Conservation (phyloP, 2,888 invertebrate genomes). For the Calameuta idolon region DNA sequence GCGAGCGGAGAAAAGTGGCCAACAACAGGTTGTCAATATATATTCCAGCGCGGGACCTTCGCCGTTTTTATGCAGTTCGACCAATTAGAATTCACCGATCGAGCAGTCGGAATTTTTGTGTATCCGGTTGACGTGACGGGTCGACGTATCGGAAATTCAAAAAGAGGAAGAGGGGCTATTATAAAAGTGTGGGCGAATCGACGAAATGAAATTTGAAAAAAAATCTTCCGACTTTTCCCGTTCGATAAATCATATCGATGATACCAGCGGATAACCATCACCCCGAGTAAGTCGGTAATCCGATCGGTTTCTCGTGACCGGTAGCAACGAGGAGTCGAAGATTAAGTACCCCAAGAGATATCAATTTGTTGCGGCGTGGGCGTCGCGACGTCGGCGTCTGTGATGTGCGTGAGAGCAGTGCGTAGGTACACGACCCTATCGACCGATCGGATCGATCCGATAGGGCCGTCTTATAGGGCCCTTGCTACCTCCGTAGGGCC, state of each 20-base stretch:
- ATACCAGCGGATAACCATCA: not conserved
- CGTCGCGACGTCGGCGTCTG: constrained; percentile 6
- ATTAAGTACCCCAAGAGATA: not conserved
- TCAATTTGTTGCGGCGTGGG: constrained; percentile 8
- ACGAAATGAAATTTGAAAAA: no score
- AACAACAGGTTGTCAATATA: not conserved
- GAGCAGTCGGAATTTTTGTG: not conserved
- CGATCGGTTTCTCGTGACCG: not conserved
- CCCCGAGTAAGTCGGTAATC: not conserved
- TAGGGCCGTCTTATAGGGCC: not conserved
- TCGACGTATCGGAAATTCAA: not conserved
- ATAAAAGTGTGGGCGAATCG: no score
- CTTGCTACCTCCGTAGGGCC: not conserved
- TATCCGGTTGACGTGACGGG: not conserved
- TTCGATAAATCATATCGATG: not conserved
- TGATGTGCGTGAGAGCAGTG: constrained; percentile 2
- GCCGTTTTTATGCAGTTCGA: not conserved
- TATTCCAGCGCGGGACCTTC: not conserved
- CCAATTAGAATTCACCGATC: not conserved
- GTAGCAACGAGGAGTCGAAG: constrained; percentile 2
- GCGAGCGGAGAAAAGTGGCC: not conserved
- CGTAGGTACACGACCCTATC: not conserved
- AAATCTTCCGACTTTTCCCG: not conserved
- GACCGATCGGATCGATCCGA: not conserved
- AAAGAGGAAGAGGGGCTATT: no score